Evolutionary conservation across 2,797 vertebrate genomes (phyloP), one percentile per base, ranked within the genome.

Genomic region (Acrocephalus scirpaceus): DNA sequence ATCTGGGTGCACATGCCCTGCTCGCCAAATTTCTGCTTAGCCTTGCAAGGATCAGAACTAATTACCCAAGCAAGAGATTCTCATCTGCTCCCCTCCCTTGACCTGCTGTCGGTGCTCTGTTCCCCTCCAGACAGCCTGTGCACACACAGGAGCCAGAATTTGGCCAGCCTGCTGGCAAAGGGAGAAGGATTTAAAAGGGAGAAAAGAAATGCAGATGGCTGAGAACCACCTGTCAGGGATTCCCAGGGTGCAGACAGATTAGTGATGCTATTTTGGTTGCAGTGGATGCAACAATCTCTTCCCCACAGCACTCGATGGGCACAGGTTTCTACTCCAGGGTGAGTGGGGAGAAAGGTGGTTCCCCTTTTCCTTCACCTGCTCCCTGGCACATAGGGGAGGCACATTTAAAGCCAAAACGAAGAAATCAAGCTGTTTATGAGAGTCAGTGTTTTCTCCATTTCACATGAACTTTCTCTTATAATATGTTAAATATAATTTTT

Each of bases 71-170:
- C 20, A 58, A 38, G 74, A 78, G 40, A 32, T 26, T 78, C 58
- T 88, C 51, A 45, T 53, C 34, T 34, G 14, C 20, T 92, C 70
- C 26, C 40, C 62, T 72, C 20, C 64, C 38, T 4, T 64, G 79
- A 65, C 30, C 14, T 64, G 69, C 30, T 5, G 0, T 26, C 0
- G 0, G 26, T 13, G 40, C 73, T 34, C 72, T 40, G 45, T 1
- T 70, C 61, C 50, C 60, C 77, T 81, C 58, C 79, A 90, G 65
- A 12, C 54, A 66, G 79, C 58, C 69, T 57, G 8, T 3, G 40
- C 69, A 17, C 47, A 16, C 42, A 13, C 7, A 6, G 1, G 30
- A 32, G 70, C 51, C 19, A 65, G 50, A 42, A 78, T 42, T 16
- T 73, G 83, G 47, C 50, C 76, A 70, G 47, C 0, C 1, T 27